Conservation (phyloP, 2,797 vertebrate genomes). For the Nothura maculosa region DNA sequence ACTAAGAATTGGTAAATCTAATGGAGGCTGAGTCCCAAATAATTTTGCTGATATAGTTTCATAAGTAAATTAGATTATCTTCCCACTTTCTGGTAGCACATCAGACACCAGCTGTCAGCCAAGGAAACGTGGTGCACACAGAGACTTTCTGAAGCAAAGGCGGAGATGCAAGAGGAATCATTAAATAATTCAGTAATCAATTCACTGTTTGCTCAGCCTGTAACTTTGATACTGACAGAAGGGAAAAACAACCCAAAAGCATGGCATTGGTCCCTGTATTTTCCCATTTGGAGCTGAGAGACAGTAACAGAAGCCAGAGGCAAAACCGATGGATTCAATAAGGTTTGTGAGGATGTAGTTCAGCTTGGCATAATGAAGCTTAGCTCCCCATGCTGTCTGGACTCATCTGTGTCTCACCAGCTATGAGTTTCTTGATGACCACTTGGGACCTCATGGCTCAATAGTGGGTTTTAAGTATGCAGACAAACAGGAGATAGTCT, state of each 20-base stretch:
- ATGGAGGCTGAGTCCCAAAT: not conserved
- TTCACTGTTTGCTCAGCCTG: not conserved
- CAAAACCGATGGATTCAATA: not conserved
- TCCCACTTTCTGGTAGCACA: not conserved
- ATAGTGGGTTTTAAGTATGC: not conserved
- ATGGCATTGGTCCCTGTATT: not conserved
- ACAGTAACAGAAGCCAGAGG: not conserved
- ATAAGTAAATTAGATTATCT: slow-evolving; percentile 1
- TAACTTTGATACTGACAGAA: not conserved
- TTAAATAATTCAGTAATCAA: slow-evolving; percentile 72
- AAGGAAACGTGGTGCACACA: not conserved
- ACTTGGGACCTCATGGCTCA: not conserved
- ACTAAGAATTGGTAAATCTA: not conserved
- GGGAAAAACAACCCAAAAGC: not conserved
- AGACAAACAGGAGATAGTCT: slow-evolving; percentile 14
- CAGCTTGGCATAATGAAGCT: fast-evolving
- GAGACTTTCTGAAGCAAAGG: slow-evolving; percentile 18
- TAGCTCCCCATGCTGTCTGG: not conserved
- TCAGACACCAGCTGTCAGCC: slow-evolving; percentile 27
- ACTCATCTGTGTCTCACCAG: slow-evolving; percentile 5
- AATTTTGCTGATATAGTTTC: not conserved
- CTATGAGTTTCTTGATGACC: slow-evolving; percentile 19
- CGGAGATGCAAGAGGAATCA: not conserved
- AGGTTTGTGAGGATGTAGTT: fast-evolving
- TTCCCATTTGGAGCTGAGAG: not conserved